Percentiles rank a stretch among this genome's conserved stretches.
Evolutionary conservation across 2,797 vertebrate genomes (phyloP).

Genomic region (Sebastes matsubarae): DNA sequence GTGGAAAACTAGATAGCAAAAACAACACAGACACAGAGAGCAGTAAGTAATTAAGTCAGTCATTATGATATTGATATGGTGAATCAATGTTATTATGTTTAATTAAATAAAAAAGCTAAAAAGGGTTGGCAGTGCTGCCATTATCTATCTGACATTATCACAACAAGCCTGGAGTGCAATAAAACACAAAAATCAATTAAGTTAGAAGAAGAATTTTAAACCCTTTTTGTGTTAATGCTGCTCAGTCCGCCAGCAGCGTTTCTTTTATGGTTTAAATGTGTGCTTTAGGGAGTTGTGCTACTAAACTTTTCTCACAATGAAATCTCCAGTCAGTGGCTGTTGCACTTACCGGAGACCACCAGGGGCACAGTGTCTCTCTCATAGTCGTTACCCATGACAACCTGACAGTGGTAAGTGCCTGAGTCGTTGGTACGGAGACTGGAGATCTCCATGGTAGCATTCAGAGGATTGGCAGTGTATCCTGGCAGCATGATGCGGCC

Average conservation of each 20-base stretch:
- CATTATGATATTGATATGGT: conserved; percentile 51
- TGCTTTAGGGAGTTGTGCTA: neutral
- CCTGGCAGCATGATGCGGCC: conserved; percentile 87
- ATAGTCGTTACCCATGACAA: conserved; percentile 89
- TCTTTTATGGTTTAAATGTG: conserved; percentile 10
- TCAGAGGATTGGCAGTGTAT: conserved; percentile 83
- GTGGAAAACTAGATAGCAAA: conserved; percentile 52
- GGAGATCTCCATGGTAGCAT: conserved; percentile 89
- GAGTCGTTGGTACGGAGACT: conserved; percentile 89
- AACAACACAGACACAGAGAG: conserved; percentile 39
- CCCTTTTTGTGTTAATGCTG: neutral
- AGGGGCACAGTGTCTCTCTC: conserved; percentile 91
- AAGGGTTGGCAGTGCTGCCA: conserved; percentile 3
- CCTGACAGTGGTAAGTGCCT: conserved; percentile 91
- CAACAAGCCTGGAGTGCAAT: conserved; percentile 15
- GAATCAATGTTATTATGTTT: conserved; percentile 53
- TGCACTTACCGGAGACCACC: conserved; percentile 90
- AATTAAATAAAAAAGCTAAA: conserved; percentile 53
- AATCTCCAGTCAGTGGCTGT: conserved; percentile 16
- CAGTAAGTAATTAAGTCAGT: conserved; percentile 33
- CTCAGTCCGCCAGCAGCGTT: neutral
- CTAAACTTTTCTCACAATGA: conserved; percentile 36
- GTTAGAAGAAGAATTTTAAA: conserved; percentile 1
- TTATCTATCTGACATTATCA: conserved; percentile 32
- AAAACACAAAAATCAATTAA: conserved; percentile 27